phyloP scores from a whole-genome alignment of 2,888 invertebrate genomes.

The Synergus gifuensis region DNA sequence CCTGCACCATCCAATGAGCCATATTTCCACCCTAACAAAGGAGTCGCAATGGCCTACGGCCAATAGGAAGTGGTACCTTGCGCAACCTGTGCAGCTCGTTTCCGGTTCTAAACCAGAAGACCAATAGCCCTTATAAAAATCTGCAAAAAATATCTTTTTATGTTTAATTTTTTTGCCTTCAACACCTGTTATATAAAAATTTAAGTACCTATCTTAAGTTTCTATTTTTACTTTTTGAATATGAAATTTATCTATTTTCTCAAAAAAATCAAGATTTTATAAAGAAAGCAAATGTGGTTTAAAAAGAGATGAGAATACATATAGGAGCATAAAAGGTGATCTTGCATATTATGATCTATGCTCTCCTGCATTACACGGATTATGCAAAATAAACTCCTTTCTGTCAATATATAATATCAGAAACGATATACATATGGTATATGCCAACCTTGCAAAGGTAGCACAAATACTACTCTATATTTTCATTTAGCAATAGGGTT shows the following conservation, averaged over 20 bases:
- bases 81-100: not conserved
- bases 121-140: not conserved
- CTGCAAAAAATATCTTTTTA: not conserved
- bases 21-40: constrained; percentile 1
- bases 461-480: not conserved
- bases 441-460: not conserved
- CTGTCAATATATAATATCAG: not conserved
- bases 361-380: not conserved
- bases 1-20: not conserved
- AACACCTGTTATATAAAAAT: too few relatives aligned
- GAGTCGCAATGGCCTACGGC: not conserved
- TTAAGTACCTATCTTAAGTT: too few relatives aligned
- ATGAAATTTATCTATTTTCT: not conserved
- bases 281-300: not conserved
- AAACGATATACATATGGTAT: not conserved
- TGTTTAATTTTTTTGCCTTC: not conserved
- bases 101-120: not conserved
- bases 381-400: not conserved
- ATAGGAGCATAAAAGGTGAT: not conserved
- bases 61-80: not conserved
- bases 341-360: not conserved
- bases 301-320: not conserved
- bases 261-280: not conserved
- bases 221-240: too few relatives aligned
- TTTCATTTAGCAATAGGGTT: not conserved